Percentiles rank a stretch among this genome's conserved stretches.
These are phyloP conservation scores for Copsychus sechellarum DNA, from an alignment of 2,113 vertebrate genomes.

Conservation along the genomic window DNA sequence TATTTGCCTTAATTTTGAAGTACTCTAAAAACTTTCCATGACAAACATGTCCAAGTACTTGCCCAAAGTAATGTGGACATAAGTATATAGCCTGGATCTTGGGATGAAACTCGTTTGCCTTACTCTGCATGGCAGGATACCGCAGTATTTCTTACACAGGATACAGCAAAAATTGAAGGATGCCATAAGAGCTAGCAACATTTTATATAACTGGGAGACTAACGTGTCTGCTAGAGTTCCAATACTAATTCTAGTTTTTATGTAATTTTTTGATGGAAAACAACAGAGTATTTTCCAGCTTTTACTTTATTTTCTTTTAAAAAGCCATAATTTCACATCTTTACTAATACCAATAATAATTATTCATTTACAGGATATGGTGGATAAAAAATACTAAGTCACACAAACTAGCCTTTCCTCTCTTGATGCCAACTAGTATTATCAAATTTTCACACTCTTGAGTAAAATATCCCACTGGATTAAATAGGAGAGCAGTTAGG, in stretches of 20 bases:
- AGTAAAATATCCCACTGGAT: not conserved
- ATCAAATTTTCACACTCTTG: not conserved
- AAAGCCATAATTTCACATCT: not conserved
- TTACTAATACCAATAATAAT: not conserved
- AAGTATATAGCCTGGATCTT: not conserved
- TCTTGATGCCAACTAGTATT: not conserved
- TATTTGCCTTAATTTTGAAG: not conserved
- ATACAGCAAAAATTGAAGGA: not conserved
- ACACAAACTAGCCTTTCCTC: not conserved
- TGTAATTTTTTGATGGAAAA: not conserved
- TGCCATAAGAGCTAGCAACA: not conserved
- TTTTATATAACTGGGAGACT: not conserved
- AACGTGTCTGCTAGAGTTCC: not conserved
- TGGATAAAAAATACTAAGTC: not conserved
- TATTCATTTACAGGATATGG: not conserved
- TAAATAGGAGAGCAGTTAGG: not conserved
- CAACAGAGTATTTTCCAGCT: not conserved
- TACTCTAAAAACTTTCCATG: not conserved
- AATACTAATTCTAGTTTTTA: not conserved
- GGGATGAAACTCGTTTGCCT: not conserved
- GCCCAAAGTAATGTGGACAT: not conserved
- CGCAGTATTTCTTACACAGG: not conserved
- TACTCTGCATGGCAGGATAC: not conserved
- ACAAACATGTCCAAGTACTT: not conserved
- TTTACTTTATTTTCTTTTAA: not conserved